Conservation (phyloP, 2,888 invertebrate genomes). For the Pyrrhia umbra region DNA sequence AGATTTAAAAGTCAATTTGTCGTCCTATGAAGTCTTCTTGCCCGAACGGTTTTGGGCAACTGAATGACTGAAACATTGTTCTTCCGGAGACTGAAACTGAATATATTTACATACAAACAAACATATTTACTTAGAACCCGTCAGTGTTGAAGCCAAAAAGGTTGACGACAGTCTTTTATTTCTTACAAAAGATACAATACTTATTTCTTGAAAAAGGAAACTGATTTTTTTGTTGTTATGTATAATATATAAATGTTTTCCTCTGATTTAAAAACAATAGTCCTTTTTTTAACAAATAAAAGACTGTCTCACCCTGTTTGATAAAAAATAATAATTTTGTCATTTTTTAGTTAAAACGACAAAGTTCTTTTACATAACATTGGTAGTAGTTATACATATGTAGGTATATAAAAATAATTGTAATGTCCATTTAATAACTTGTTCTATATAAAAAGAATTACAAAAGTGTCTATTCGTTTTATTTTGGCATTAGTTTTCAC, state of each 20-base stretch:
- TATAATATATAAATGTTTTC: too few species aligned
- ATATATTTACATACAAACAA: conserved; percentile 57
- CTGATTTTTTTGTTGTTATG: too few species aligned
- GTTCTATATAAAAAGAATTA: conserved; percentile 62
- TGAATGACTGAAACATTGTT: conserved; percentile 76
- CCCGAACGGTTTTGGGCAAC: conserved; percentile 83
- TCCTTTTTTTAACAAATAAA: conserved; percentile 22
- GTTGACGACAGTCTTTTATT: conserved; percentile 19
- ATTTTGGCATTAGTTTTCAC: conserved; percentile 28
- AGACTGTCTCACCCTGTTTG: conserved; percentile 18
- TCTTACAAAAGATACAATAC: conserved; percentile 7
- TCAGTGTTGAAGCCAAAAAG: conserved; percentile 44
- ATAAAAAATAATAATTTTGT: conserved; percentile 75
- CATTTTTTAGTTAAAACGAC: conserved; percentile 84
- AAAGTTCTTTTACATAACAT: conserved; percentile 74
- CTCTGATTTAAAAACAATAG: too few species aligned
- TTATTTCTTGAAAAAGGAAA: too few species aligned
- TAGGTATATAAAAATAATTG: conserved; percentile 54
- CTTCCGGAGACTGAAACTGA: conserved; percentile 74
- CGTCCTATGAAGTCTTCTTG: conserved; percentile 79
- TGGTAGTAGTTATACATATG: conserved; percentile 44
- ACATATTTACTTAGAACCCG: conserved; percentile 56
- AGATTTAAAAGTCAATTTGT: conserved; percentile 51
- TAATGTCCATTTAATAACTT: conserved; percentile 63
- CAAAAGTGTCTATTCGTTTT: conserved; percentile 55